Conservation (phyloP, 2,797 vertebrate genomes). For the Sardinella longiceps region DNA sequence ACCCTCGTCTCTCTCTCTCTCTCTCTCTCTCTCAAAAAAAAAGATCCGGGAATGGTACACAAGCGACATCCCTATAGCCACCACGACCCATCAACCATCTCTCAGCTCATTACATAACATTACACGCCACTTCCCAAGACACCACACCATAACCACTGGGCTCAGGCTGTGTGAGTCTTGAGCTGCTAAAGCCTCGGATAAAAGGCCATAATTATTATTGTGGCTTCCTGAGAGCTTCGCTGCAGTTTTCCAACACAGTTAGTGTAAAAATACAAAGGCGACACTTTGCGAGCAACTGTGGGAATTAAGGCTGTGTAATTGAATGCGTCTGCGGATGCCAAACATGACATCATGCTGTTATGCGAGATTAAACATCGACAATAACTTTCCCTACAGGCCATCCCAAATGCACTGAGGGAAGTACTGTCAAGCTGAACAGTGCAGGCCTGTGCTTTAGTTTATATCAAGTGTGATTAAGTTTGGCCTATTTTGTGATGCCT, state of each 20-base stretch:
- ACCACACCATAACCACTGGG: neutral
- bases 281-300: constrained; percentile 11
- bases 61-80: neutral
- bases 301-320: constrained; percentile 1
- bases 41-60: neutral
- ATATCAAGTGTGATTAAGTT: constrained; percentile 9
- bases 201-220: neutral
- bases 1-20: too few relatives aligned
- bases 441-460: neutral
- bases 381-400: constrained; percentile 9
- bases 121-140: neutral
- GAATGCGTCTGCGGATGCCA: neutral
- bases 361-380: constrained; percentile 6
- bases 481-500: neutral
- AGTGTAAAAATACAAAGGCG: neutral
- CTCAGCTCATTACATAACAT: neutral
- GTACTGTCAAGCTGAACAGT: neutral
- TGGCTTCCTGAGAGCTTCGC: neutral
- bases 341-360: constrained; percentile 10
- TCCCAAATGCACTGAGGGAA: neutral
- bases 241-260: neutral
- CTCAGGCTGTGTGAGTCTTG: neutral
- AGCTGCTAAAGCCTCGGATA: neutral
- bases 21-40: too few relatives aligned
- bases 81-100: neutral